These are phyloP conservation scores for Hylaeus volcanicus DNA, from an alignment of 1,140 invertebrate species.

Conservation along the genomic window DNA sequence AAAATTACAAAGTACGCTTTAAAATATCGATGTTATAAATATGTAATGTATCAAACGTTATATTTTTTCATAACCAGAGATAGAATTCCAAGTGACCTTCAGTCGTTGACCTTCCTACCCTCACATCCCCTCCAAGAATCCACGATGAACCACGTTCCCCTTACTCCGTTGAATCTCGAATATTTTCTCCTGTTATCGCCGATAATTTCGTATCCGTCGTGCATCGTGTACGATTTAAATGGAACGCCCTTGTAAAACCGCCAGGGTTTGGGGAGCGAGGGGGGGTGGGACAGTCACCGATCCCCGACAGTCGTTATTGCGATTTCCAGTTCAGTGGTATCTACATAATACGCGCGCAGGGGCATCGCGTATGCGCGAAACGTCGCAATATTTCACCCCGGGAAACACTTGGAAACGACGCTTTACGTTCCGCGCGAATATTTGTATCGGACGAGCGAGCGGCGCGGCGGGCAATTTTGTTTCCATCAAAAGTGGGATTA, in stretches of 20 bases:
- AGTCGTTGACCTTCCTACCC: no score
- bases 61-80: no score
- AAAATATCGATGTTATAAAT: no score
- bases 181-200: no score
- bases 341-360: constrained; percentile 46
- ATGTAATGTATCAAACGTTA: no score
- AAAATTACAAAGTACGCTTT: no score
- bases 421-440: constrained; percentile 36
- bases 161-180: no score
- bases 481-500: constrained; percentile 45
- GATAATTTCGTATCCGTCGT: no score
- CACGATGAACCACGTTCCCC: no score
- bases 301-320: constrained; percentile 53
- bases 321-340: constrained; percentile 52
- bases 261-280: background rate
- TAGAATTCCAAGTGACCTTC: no score
- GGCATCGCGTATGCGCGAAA: constrained; percentile 41
- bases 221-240: no score
- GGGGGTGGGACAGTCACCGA: constrained; percentile 38
- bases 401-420: constrained; percentile 40
- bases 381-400: constrained; percentile 54
- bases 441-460: constrained; percentile 1
- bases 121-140: no score
- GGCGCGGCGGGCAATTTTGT: constrained; percentile 24
- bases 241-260: background rate